Conservation (phyloP, 2,113 vertebrate genomes). For the Polypterus bichir region DNA sequence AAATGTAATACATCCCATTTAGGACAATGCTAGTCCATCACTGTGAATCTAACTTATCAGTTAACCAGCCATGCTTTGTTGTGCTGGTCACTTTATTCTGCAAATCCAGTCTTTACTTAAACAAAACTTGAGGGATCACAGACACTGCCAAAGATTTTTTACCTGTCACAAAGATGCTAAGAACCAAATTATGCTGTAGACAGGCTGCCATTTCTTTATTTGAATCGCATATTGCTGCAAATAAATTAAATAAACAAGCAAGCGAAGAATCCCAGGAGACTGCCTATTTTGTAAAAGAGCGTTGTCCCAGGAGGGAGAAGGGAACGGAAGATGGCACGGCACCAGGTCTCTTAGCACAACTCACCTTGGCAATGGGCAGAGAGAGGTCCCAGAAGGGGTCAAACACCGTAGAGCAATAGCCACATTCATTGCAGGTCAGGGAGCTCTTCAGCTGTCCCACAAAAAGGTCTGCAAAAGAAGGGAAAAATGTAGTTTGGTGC, state of each 20-base stretch:
- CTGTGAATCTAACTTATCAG: too few species aligned
- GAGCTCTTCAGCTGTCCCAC: constrained; percentile 94
- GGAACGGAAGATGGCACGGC: not conserved
- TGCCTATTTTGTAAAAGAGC: too few species aligned
- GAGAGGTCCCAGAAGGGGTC: constrained; percentile 97
- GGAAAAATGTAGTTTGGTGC: too few species aligned
- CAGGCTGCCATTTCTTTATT: too few species aligned
- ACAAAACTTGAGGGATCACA: not conserved
- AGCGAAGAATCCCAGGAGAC: too few species aligned
- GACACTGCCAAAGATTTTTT: not conserved
- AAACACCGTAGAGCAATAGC: constrained; percentile 83
- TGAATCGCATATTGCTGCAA: not conserved
- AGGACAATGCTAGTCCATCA: too few species aligned
- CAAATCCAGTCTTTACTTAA: too few species aligned
- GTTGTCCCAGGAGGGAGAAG: too few species aligned
- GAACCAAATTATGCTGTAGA: too few species aligned
- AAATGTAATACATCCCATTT: too few species aligned
- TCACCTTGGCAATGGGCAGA: constrained; percentile 81
- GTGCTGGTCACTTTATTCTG: too few species aligned
- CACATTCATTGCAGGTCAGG: constrained; percentile 76
- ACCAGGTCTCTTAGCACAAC: not conserved
- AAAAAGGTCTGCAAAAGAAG: constrained; percentile 66
- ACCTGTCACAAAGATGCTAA: not conserved
- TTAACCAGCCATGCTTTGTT: too few species aligned
- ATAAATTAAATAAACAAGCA: not conserved